Conservation (phyloP, 2,797 vertebrate genomes). For the Dermochelys coriacea region DNA sequence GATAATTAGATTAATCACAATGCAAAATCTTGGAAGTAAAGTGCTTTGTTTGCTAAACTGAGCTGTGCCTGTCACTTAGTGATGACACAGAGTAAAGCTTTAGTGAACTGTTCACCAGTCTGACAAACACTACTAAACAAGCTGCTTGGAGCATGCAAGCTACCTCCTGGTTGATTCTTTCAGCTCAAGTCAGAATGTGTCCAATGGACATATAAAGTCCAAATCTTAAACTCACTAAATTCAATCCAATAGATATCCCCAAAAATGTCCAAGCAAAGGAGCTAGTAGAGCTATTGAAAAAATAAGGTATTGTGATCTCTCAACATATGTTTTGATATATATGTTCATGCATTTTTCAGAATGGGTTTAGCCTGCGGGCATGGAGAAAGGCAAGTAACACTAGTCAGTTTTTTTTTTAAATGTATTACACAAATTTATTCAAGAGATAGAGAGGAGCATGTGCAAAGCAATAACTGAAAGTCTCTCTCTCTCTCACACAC, state of each 20-base stretch:
- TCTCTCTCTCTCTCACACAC: too few species aligned
- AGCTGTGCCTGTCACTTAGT: slow-evolving; percentile 23
- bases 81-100: slow-evolving; percentile 12
- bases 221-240: not conserved
- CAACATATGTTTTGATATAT: not conserved
- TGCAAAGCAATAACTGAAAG: not conserved
- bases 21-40: slow-evolving; percentile 68
- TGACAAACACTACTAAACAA: not conserved
- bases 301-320: not conserved
- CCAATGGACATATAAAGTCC: not conserved
- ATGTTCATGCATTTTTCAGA: not conserved
- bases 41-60: slow-evolving; percentile 67
- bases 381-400: not conserved
- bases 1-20: slow-evolving; percentile 79
- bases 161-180: not conserved
- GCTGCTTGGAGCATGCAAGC: not conserved
- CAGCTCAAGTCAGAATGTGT: not conserved
- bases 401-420: not conserved
- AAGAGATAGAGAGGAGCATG: not conserved
- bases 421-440: not conserved
- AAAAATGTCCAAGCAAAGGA: not conserved
- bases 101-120: not conserved
- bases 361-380: not conserved
- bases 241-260: not conserved
- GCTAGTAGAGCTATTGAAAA: not conserved